Evolutionary conservation across 2,797 vertebrate genomes (phyloP).

Genomic region (Squalus acanthias): DNA sequence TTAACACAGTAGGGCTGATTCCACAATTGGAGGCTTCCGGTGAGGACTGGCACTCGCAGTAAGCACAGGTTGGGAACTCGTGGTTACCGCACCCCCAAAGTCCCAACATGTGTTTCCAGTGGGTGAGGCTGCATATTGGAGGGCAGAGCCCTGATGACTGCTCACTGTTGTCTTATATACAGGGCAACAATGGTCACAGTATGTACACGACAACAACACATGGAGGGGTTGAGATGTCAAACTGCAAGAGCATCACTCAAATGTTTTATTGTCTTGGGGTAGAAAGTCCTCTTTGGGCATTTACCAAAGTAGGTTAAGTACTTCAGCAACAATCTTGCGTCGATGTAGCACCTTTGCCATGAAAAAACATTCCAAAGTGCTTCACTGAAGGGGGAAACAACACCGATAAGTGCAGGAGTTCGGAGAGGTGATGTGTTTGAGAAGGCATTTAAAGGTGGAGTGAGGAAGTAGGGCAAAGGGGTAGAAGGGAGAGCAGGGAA

Average conservation of each 20-base stretch:
- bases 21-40: neutral
- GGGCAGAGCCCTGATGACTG: neutral
- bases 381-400: neutral
- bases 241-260: neutral
- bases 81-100: neutral
- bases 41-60: neutral
- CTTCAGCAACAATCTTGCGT: too few species aligned
- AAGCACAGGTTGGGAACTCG: neutral
- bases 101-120: neutral
- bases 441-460: neutral
- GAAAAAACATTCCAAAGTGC: too few species aligned
- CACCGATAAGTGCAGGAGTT: neutral
- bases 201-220: neutral
- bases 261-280: neutral
- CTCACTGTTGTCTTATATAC: neutral
- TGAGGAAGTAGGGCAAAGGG: neutral
- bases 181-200: neutral
- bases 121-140: neutral
- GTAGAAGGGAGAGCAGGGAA: neutral
- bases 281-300: neutral
- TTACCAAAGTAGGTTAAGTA: neutral
- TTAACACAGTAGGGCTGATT: neutral
- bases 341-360: neutral
- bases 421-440: neutral
- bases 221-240: neutral